Evolutionary conservation across 2,113 vertebrate genomes (phyloP).

Genomic region (Dissostichus mawsoni): DNA sequence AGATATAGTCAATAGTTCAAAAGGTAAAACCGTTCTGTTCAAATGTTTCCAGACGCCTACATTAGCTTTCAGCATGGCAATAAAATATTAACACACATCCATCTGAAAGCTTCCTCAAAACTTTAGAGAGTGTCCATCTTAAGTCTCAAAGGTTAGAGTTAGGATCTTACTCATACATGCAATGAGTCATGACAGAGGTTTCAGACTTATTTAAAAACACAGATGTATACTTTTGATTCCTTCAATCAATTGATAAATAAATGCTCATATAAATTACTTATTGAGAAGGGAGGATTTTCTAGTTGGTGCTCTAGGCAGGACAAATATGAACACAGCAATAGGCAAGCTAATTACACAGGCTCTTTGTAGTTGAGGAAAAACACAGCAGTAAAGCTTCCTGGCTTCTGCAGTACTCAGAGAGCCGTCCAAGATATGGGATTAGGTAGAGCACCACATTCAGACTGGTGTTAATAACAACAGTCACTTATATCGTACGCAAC

Average conservation of each 20-base stretch:
- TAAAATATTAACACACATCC: background rate
- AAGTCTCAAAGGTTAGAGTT: background rate
- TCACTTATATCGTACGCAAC: background rate
- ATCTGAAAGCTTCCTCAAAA: conserved; percentile 25
- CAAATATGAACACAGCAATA: background rate
- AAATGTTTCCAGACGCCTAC: conserved; percentile 17
- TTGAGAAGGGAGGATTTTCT: conserved; percentile 7
- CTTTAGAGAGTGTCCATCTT: background rate
- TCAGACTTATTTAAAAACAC: background rate
- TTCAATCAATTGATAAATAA: conserved; percentile 1
- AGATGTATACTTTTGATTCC: no score
- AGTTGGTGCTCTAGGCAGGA: background rate
- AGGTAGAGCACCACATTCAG: background rate
- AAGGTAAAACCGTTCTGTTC: background rate
- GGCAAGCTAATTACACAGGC: conserved; percentile 4
- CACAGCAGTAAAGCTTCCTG: background rate
- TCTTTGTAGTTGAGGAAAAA: conserved; percentile 13
- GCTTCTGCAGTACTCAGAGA: background rate
- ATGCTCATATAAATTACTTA: background rate
- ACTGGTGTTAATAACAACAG: conserved; percentile 12
- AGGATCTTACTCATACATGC: background rate
- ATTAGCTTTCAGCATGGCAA: background rate
- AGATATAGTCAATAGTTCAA: background rate
- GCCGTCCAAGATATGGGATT: conserved; percentile 23
- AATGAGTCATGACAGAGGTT: background rate